These are phyloP conservation scores for Gibbula magus DNA, from an alignment of 2,888 invertebrate species.

Conservation along the genomic window DNA sequence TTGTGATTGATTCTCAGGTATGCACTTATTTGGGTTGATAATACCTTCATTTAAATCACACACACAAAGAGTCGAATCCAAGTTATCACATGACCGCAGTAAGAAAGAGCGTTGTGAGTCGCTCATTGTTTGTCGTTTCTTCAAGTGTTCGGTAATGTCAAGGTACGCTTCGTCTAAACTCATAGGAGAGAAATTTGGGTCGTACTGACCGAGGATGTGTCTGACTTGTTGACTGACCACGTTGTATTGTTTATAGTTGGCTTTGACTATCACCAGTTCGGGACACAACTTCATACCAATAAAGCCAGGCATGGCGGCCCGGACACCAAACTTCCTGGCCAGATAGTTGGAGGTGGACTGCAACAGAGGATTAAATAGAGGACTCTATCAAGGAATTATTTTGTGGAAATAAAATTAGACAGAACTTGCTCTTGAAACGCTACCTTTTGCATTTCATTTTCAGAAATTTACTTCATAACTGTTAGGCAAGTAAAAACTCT, in stretches of 20 bases:
- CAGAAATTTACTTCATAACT: no score
- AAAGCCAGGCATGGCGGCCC: conserved; percentile 81
- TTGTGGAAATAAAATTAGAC: no score
- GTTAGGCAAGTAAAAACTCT: no score
- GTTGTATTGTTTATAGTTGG: conserved; percentile 77
- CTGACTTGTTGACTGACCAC: conserved; percentile 75
- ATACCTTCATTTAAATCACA: conserved; percentile 56
- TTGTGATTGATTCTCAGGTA: background rate
- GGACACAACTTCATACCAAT: conserved; percentile 80
- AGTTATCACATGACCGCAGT: conserved; percentile 44
- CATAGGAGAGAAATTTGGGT: conserved; percentile 76
- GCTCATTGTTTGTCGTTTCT: conserved; percentile 50
- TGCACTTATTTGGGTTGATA: background rate
- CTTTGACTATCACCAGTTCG: conserved; percentile 77
- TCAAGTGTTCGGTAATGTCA: conserved; percentile 77
- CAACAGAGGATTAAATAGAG: conserved; percentile 38
- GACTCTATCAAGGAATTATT: background rate
- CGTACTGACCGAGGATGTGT: conserved; percentile 77
- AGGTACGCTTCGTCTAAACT: conserved; percentile 80
- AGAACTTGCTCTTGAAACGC: no score
- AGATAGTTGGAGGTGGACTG: conserved; percentile 80
- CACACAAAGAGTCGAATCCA: conserved; percentile 37
- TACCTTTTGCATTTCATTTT: no score
- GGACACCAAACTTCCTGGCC: conserved; percentile 79
- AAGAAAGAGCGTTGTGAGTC: conserved; percentile 59